Base-by-base conservation (phyloP, 2,797 vertebrate species). In the Melanogrammus aeglefinus region DNA sequence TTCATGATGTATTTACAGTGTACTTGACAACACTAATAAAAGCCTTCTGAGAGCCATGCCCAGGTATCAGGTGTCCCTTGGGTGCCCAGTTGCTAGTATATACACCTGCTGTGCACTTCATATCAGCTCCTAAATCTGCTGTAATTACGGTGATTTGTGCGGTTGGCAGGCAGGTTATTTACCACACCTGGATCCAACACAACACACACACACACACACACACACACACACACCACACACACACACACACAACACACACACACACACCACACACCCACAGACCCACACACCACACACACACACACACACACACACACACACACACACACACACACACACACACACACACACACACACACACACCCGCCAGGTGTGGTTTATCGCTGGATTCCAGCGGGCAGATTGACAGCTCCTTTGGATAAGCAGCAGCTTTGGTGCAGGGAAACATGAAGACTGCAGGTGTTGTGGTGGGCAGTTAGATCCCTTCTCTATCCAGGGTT, bases 91-190 rank as follows among this genome's bases (percentile, higher is more conserved):
- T 81, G 47, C 47, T 18, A 57, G n/a, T 76, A 75, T 31, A 35
- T 33, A 75, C 75, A 41, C 72, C 39, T 86, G 72, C 82, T 85
- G 80, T 63, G 57, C 72, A 72, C 71, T 74, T 74, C 83, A 80
- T 80, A 75, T 73, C 51, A 85, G 79, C 70, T 31, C 77, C 76
- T 76, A 81, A 85, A 88, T 85, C 51, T 51, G 36, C 66, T 77
- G 73, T 86, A 88, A 88, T 87, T 75, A 88, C 81, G 76, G 76
- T 81, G 75, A 78, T 86, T 79, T 51, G 73, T 44, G 78, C 10
- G 33, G 77, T 77, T 78, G 81, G 72, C 18, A 74, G 79, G 80
- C 18, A 74, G 79, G 80, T 51, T 72, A 82, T 79, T 66, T 57
- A 38, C 70, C 39, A 27, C 85, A 90, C 85, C 89, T 90, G 87